phyloP scores from a whole-genome alignment of 2,113 vertebrate species.

The Tachysurus vachellii region DNA sequence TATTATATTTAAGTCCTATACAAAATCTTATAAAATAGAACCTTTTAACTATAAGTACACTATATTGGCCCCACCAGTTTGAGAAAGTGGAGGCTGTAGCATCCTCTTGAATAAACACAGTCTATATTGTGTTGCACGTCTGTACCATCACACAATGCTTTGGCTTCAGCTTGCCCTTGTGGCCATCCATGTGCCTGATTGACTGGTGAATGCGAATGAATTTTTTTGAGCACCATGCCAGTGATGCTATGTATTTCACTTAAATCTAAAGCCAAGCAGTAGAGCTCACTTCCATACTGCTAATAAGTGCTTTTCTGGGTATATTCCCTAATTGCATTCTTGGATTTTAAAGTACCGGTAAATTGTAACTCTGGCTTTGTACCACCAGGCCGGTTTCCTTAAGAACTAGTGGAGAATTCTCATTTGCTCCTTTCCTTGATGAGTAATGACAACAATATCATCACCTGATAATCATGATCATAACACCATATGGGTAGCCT shows the following conservation, averaged over 20 bases:
- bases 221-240: neutral
- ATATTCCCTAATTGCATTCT: neutral
- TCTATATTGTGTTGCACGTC: neutral
- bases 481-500: neutral
- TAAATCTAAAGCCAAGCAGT: no score
- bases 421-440: neutral
- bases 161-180: neutral
- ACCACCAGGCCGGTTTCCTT: neutral
- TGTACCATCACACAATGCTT: neutral
- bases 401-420: neutral
- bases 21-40: conserved; percentile 1
- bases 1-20: neutral
- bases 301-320: neutral
- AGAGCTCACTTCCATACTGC: neutral
- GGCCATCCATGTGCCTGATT: neutral
- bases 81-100: neutral
- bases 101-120: neutral
- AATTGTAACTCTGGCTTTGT: neutral
- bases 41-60: neutral
- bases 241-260: neutral
- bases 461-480: neutral
- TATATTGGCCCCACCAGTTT: neutral
- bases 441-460: neutral
- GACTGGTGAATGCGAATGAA: neutral
- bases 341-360: neutral